Evolutionary conservation across 2,888 invertebrate species (phyloP), one percentile per base, ranked within the genome.

Genomic region (Cantharis nigra): DNA sequence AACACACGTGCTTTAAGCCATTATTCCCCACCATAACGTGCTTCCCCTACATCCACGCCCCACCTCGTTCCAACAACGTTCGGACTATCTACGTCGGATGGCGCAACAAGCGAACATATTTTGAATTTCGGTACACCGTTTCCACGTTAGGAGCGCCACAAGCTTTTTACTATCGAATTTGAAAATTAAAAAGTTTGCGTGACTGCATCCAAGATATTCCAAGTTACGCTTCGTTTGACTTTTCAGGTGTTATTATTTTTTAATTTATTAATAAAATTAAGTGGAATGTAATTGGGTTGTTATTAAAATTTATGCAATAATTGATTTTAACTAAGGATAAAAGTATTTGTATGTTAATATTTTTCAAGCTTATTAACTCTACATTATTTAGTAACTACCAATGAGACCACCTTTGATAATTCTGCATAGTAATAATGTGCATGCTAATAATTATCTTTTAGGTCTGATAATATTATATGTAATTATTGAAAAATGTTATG

Each of bases 101-200:
- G 84, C 81, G 82, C 70, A 33, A 30, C 33, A 72, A 49, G 33
- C 20, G 70, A 65, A 33, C 69, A 63, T 71, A n/a, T 78, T 63
- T 73, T 71, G 75, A 49, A 64, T 13, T 20, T 76, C 79, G 73
- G 49, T 84, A 82, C 65, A 30, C 30, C 30, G 9, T 69, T 63
- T 26, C 63, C 63, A 64, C 83, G 82, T 70, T 76, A 80, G 80
- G 77, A 83, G 82, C 84, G 83, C 83, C 79, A 76, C 65, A 18
- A 69, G 49, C 16, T 20, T 26, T 67, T 26, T 23, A 20, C 26
- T 67, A 67, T 67, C 65, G 65, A 67, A 67, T 67, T 67, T 67
- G 26, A 67, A 67, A 67, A 23, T 67, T n/a, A 49, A 49, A 49
- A 49, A 14, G 13, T 67, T 65, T 26, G 65, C 65, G 65, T 67